Percentiles rank a stretch among this genome's conserved stretches.
Evolutionary conservation across 1,140 invertebrate species (phyloP).

Genomic region (Venustaconcha ellipsiformis): DNA sequence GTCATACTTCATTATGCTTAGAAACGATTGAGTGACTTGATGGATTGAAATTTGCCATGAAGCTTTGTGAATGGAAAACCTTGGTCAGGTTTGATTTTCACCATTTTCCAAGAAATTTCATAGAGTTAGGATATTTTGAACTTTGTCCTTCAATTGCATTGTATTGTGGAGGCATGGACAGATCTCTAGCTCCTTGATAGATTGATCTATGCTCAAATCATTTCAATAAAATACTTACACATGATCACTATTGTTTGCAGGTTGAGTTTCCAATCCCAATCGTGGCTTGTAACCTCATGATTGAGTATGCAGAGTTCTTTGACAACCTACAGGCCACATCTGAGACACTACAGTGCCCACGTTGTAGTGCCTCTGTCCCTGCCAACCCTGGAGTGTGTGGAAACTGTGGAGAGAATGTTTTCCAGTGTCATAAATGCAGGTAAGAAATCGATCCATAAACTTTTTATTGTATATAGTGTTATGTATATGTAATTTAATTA

Average conservation of each 20-base stretch:
- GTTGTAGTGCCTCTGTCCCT: constrained; percentile 93
- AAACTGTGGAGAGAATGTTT: constrained; percentile 99
- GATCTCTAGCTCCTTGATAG: too few relatives aligned
- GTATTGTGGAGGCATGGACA: too few relatives aligned
- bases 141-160: too few relatives aligned
- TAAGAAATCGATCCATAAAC: constrained; percentile 50
- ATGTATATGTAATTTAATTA: background rate
- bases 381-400: constrained; percentile 97
- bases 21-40: too few relatives aligned
- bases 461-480: background rate
- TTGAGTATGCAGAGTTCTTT: constrained; percentile 98
- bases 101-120: too few relatives aligned
- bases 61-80: too few relatives aligned
- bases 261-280: constrained; percentile 88
- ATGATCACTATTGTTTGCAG: constrained; percentile 16
- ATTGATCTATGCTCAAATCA: too few relatives aligned
- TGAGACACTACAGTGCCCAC: constrained; percentile 95
- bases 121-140: too few relatives aligned
- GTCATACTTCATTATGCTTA: too few relatives aligned
- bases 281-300: constrained; percentile 98
- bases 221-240: too few relatives aligned
- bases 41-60: too few relatives aligned
- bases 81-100: too few relatives aligned
- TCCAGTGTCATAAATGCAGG: constrained; percentile 98
- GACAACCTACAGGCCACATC: constrained; percentile 80